These are phyloP conservation scores for Lasioglossum figueresi DNA, from an alignment of 2,888 invertebrate genomes.

Conservation along the genomic window DNA sequence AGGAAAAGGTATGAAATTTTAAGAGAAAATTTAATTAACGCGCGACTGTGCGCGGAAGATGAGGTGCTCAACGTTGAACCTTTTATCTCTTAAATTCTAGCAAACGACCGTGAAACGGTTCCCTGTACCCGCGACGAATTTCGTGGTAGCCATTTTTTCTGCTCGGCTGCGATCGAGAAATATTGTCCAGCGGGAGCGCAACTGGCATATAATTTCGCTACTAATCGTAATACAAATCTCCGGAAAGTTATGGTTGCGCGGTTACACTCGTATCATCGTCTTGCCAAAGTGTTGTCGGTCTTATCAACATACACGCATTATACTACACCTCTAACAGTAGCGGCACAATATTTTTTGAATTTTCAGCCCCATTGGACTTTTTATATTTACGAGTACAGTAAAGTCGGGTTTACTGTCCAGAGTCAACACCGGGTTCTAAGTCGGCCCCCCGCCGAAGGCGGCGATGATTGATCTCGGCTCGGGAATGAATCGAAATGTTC, in stretches of 20 bases:
- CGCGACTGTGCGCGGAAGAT: slow-evolving; percentile 10
- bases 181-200: not conserved
- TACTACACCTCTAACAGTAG: not conserved
- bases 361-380: not conserved
- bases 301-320: not conserved
- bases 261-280: not conserved
- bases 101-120: slow-evolving; percentile 40
- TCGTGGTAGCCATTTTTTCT: slow-evolving; percentile 3
- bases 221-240: not conserved
- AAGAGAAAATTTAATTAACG: slow-evolving; percentile 50
- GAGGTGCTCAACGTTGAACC: slow-evolving; percentile 39
- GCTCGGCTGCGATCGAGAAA: not conserved
- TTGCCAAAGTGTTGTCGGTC: not conserved
- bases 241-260: not conserved
- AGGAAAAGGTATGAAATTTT: slow-evolving; percentile 9
- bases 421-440: too few relatives aligned
- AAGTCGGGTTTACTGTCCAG: too few relatives aligned
- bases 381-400: not conserved
- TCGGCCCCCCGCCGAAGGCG: too few relatives aligned
- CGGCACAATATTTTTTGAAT: not conserved
- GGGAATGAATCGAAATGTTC: too few relatives aligned
- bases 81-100: slow-evolving; percentile 45
- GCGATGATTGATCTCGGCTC: too few relatives aligned
- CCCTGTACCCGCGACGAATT: slow-evolving; percentile 17
- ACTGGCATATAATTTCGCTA: not conserved